These are phyloP conservation scores for Indri indri DNA, from an alignment of 2,113 vertebrate species.

Conservation along the genomic window DNA sequence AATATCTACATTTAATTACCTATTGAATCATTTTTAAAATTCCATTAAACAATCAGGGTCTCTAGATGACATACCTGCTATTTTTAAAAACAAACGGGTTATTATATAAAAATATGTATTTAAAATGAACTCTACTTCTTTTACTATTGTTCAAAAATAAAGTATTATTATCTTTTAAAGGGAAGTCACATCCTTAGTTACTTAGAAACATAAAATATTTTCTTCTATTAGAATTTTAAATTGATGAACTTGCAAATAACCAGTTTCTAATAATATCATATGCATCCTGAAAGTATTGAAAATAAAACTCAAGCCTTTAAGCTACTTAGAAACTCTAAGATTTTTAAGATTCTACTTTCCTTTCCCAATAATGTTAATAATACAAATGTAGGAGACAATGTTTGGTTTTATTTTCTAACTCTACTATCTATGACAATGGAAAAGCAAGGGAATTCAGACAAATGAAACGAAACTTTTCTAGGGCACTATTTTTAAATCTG, in stretches of 20 bases:
- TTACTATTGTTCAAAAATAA: conserved; percentile 8
- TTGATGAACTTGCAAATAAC: neutral
- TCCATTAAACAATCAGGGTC: neutral
- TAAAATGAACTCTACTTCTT: neutral
- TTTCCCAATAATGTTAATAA: neutral
- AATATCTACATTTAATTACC: neutral
- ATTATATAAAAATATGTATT: neutral
- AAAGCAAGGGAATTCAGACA: neutral
- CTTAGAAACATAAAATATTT: conserved; percentile 10
- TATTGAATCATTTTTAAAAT: neutral
- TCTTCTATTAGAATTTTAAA: neutral
- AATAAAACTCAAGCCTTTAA: neutral
- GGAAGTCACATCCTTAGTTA: neutral
- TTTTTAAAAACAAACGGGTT: neutral
- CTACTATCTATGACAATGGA: neutral
- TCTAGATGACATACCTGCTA: neutral
- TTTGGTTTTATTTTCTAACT: neutral
- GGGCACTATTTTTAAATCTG: neutral
- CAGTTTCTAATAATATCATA: neutral
- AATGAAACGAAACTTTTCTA: neutral
- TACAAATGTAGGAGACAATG: neutral
- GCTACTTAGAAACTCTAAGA: neutral
- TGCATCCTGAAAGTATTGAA: neutral
- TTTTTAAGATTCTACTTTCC: neutral
- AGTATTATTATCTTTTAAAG: neutral